Base-by-base conservation (phyloP, 2,113 vertebrate genomes). In the Merops nubicus region DNA sequence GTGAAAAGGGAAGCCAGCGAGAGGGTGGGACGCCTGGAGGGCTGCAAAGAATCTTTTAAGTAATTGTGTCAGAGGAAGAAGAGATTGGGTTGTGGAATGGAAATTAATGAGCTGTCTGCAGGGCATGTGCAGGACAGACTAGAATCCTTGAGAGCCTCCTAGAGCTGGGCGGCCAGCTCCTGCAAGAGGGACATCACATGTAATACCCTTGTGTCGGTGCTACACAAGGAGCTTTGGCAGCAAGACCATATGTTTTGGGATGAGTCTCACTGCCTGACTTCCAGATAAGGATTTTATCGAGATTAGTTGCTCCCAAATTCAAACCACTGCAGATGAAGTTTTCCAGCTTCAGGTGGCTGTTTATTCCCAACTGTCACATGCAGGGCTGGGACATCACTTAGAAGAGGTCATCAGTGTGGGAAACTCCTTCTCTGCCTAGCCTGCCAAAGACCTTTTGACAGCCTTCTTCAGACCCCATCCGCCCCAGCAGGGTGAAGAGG, bases 11-110 rank as follows among this genome's bases (percentile, higher is more conserved):
- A 72, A 93, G 73, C 88, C 86, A 96, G 42, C 0, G 2, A 86
- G 65, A 94, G 91, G 92, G 73, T 89, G 88, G 76, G 79, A 92
- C 0, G 5, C 88, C 92, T 76, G 64, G 17, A 95, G 69, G 43
- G 73, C 65, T 86, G 69, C 45, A 51, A 91, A 94, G 86, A 91
- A 88, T 26, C 76, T 77, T 89, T 56, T 10, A 83, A 91, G 59
- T 64, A 68, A 87, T 78, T 87, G 73, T 85, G 89, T 65, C 60
- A 69, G 80, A 91, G 57, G 62, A 94, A 70, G 67, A 95, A 78
- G 80, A 78, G 73, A 75, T 68, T 57, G 85, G 29, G 28, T 42
- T 34, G 29, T 38, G 62, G 43, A 84, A 77, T 75, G 26, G 75
- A 81, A 94, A 88, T 64, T 78, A 83, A 70, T 54, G 25, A 81